Percentiles rank a stretch among this genome's conserved stretches.
These are phyloP conservation scores for Portevinia maculata DNA, from an alignment of 2,888 invertebrate species.

Conservation along the genomic window DNA sequence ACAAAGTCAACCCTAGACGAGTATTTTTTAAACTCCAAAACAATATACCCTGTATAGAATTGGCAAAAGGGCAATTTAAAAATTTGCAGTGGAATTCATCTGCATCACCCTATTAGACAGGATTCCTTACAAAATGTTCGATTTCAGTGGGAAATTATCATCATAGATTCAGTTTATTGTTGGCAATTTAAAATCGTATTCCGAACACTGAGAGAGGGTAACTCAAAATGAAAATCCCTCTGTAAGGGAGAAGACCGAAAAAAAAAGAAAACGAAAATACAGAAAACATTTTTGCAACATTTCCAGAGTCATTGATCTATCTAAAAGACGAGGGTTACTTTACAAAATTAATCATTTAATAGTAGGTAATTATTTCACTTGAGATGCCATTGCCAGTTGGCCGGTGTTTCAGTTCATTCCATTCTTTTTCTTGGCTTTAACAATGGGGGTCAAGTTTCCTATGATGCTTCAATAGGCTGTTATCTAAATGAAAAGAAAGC, in stretches of 20 bases:
- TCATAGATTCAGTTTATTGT: slow-evolving; percentile 56
- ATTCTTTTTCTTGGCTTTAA: not conserved
- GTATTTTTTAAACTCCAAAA: slow-evolving; percentile 13
- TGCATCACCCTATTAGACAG: slow-evolving; percentile 3
- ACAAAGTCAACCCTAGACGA: not conserved
- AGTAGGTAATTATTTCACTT: slow-evolving; percentile 49
- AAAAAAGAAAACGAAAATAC: slow-evolving; percentile 17
- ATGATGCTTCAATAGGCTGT: no score
- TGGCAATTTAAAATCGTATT: slow-evolving; percentile 52
- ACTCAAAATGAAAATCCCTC: slow-evolving; percentile 49
- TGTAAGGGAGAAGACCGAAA: slow-evolving; percentile 22
- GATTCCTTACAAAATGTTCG: slow-evolving; percentile 35
- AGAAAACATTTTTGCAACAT: slow-evolving; percentile 46
- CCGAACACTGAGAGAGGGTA: slow-evolving; percentile 31
- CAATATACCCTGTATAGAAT: slow-evolving; percentile 21
- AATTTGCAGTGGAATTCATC: slow-evolving; percentile 33
- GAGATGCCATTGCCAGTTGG: slow-evolving; percentile 45
- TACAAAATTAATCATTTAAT: slow-evolving; percentile 52
- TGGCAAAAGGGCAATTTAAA: slow-evolving; percentile 30
- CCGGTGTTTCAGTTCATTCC: slow-evolving; percentile 7
- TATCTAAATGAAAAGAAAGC: no score
- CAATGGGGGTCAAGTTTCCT: not conserved
- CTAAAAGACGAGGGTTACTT: slow-evolving; percentile 40
- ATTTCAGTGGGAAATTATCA: slow-evolving; percentile 47
- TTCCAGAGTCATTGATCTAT: slow-evolving; percentile 13